Conservation (phyloP, 2,113 vertebrate species). For the Phaethornis superciliosus region DNA sequence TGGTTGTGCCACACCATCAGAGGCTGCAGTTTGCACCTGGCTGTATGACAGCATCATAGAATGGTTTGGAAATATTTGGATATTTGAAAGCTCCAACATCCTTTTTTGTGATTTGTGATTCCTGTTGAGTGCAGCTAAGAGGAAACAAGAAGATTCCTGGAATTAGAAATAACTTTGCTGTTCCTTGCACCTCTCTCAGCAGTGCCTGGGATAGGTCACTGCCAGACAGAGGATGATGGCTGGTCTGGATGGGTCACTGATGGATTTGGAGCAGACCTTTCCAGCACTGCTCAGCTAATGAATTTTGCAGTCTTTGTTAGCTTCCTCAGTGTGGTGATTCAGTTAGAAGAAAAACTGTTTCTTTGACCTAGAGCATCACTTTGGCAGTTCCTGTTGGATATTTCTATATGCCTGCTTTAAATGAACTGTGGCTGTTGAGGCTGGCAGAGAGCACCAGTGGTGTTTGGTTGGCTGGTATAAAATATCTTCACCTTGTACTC, state of each 20-base stretch:
- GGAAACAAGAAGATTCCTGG: background rate
- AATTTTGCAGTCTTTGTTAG: constrained; percentile 29
- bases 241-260: background rate
- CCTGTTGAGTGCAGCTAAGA: background rate
- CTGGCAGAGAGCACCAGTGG: background rate
- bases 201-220: background rate
- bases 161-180: background rate
- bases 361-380: constrained; percentile 3
- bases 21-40: too few relatives aligned
- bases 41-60: too few relatives aligned
- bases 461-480: background rate
- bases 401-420: background rate
- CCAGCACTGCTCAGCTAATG: constrained; percentile 30
- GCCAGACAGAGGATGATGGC: constrained; percentile 21
- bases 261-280: constrained; percentile 16
- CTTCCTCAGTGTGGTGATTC: constrained; percentile 4
- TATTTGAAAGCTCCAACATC: background rate
- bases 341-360: background rate
- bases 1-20: background rate
- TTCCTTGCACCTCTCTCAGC: background rate
- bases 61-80: too few relatives aligned
- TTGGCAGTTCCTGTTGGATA: background rate
- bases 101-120: background rate
- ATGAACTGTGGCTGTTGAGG: background rate
- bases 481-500: background rate